Evolutionary conservation across 2,113 vertebrate species (phyloP), one percentile per base, ranked within the genome.

Genomic region (Hylia prasina): DNA sequence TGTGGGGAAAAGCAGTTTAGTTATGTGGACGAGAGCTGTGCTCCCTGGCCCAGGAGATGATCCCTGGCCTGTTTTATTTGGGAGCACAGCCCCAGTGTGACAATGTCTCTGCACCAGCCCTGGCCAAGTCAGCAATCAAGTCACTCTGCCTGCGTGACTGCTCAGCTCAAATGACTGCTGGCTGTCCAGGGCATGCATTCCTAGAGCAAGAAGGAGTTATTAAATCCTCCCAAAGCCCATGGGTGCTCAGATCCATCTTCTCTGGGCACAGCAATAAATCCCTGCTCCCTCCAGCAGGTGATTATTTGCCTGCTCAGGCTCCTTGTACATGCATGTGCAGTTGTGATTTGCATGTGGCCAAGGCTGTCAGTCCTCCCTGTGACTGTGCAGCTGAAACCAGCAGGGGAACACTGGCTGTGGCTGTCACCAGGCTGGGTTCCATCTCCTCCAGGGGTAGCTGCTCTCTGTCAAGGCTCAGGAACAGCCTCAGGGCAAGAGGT

Each of bases 221-320:
- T 83, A 93, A 92, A 92, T 83, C 76, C 45, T 70, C 53, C 68
- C 76, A 82, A 92, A 95, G 50, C 75, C 79, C 82, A 28, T 53
- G 58, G 71, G 84, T 76, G 37, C 70, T 93, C 78, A 85, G 53
- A 71, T 69, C 66, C 63, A 20, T 65, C 78, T 94, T 76, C 53
- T 56, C 24, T 73, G 69, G 63, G 57, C 82, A 42, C 37, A 85
- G 66, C 77, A 95, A 82, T 48, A 65, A 82, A 76, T 53, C 73
- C 48, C 61, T 42, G 6, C 70, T 79, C 73, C 53, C 23, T 92
- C 61, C 66, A 87, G 63, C 18, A 57, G 78, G 70, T 68, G 71
- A 89, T 82, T 68, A 35, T 76, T 91, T 47, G 50, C 66, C 54
- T 61, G 61, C 61, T 87, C 76, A 82, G 50, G 19, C 54, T 89